Conservation (phyloP, 2,888 invertebrate genomes). For the Tipula confusa region DNA sequence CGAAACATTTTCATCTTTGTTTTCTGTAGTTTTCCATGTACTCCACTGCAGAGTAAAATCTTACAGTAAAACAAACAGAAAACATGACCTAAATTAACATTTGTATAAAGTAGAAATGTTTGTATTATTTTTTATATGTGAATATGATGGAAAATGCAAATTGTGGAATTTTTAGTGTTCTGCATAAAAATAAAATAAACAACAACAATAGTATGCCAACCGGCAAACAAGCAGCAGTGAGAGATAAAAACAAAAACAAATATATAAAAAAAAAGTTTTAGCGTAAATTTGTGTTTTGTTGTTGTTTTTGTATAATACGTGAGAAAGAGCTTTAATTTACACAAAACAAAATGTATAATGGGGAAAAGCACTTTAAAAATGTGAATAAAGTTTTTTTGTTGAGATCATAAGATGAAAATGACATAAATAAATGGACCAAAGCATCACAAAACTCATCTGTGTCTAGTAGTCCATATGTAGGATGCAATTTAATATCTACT, state of each 20-base stretch:
- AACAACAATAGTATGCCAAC: background rate
- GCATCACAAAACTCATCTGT: no score
- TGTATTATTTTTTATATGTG: no score
- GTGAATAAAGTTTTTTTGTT: background rate
- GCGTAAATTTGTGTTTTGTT: background rate
- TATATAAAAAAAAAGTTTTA: background rate
- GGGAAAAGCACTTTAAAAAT: background rate
- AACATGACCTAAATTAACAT: background rate
- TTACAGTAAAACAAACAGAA: background rate
- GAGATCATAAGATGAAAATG: no score
- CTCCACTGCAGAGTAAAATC: background rate
- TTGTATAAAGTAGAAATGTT: background rate
- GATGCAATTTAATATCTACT: no score
- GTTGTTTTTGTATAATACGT: background rate
- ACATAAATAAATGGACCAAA: no score
- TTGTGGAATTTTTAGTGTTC: background rate
- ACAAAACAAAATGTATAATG: background rate
- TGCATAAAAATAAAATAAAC: background rate
- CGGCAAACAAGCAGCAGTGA: background rate
- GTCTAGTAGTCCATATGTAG: no score
- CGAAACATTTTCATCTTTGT: background rate
- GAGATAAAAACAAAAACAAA: background rate
- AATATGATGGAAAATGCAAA: background rate
- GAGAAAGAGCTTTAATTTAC: background rate
- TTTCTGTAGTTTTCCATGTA: background rate